These are phyloP conservation scores for Lepeophtheirus nordmannii DNA, from an alignment of 2,888 invertebrate genomes.

Conservation along the genomic window DNA sequence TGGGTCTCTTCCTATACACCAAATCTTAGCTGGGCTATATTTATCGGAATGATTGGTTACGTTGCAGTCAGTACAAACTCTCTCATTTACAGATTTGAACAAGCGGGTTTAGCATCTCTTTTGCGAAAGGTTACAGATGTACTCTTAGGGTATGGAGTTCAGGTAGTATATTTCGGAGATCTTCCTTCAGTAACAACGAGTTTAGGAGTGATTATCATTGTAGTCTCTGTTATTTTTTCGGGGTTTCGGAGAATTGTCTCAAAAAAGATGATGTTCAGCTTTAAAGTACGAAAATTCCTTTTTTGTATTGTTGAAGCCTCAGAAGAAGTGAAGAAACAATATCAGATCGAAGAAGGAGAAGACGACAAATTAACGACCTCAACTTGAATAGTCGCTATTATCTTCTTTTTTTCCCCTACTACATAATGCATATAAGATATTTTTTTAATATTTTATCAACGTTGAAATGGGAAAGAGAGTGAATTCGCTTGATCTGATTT, in stretches of 20 bases:
- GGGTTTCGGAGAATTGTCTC: conserved; percentile 7
- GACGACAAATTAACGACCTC: neutral
- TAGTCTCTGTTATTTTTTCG: neutral
- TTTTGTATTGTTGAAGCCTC: neutral
- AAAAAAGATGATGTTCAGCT: neutral
- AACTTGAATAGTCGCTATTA: neutral
- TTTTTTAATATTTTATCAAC: too few species aligned
- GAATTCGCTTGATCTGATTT: too few species aligned
- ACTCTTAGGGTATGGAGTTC: neutral
- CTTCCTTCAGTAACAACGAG: neutral
- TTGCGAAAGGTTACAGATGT: neutral
- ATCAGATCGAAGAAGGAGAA: neutral
- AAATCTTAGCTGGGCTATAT: neutral
- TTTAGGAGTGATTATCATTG: neutral
- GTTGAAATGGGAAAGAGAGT: too few species aligned
- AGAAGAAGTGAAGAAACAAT: neutral
- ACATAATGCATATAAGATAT: too few species aligned
- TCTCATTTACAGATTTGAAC: conserved; percentile 37
- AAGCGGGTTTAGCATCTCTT: conserved; percentile 5
- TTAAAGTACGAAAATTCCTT: neutral
- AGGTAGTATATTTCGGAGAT: conserved; percentile 12
- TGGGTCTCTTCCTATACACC: neutral
- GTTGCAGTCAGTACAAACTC: conserved; percentile 37
- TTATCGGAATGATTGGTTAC: neutral
- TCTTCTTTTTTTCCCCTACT: neutral